Percentiles rank a stretch among this genome's conserved stretches.
These are phyloP conservation scores for Seriola aureovittata DNA, from an alignment of 2,113 vertebrate species.

Conservation along the genomic window DNA sequence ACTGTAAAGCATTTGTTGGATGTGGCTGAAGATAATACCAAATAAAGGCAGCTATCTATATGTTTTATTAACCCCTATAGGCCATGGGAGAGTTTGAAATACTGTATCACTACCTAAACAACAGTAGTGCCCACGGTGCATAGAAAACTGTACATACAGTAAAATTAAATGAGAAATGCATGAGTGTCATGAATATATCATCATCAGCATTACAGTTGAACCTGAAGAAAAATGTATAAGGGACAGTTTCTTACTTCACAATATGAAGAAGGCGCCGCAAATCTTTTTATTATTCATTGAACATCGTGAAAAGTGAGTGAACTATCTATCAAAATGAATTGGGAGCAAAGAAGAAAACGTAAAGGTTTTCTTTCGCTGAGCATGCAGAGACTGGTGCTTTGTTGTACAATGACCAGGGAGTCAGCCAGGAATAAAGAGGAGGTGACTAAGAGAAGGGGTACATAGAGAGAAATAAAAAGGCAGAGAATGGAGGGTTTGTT, in stretches of 20 bases:
- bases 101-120: constrained; percentile 6
- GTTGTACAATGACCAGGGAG: constrained; percentile 61
- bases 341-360: constrained; percentile 50
- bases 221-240: constrained; percentile 33
- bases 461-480: constrained; percentile 31
- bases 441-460: constrained; percentile 47
- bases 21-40: neutral
- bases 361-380: constrained; percentile 71
- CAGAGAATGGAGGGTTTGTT: constrained; percentile 32
- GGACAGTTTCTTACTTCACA: constrained; percentile 36
- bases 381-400: constrained; percentile 64
- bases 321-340: constrained; percentile 73
- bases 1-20: constrained; percentile 3
- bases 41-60: constrained; percentile 15
- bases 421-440: constrained; percentile 52
- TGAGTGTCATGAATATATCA: constrained; percentile 58
- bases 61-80: constrained; percentile 4
- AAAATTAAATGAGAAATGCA: constrained; percentile 41
- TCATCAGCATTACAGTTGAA: constrained; percentile 49
- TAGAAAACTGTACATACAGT: neutral
- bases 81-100: neutral
- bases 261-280: constrained; percentile 26
- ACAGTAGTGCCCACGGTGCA: neutral
- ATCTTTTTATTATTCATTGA: constrained; percentile 76
- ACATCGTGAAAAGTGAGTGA: constrained; percentile 51